These are phyloP conservation scores for Pogoniulus pusillus DNA, from an alignment of 2,797 vertebrate genomes.

Conservation along the genomic window DNA sequence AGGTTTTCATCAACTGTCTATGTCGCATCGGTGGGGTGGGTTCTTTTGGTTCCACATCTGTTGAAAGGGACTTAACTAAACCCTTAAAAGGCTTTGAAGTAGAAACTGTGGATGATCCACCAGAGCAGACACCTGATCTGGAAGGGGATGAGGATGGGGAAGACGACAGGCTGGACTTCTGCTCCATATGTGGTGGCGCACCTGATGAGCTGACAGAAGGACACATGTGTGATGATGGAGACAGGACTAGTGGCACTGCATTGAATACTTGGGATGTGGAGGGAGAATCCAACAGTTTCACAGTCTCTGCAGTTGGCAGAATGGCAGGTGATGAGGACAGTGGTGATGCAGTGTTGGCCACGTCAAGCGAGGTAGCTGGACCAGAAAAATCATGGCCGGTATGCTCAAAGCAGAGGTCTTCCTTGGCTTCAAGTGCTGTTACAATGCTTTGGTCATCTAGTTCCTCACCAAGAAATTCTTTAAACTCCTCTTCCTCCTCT, in stretches of 20 bases:
- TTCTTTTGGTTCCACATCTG: conserved; percentile 88
- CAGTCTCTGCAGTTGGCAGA: conserved; percentile 68
- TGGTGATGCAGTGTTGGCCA: conserved; percentile 60
- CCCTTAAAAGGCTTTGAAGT: conserved; percentile 85
- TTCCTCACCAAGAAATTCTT: conserved; percentile 71
- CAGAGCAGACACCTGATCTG: conserved; percentile 82
- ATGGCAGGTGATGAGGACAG: conserved; percentile 61
- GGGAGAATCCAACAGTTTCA: conserved; percentile 70
- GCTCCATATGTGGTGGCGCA: conserved; percentile 84
- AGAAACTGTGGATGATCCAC: conserved; percentile 75
- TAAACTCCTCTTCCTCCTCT: conserved; percentile 88
- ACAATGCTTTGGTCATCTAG: conserved; percentile 84
- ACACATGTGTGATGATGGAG: conserved; percentile 67
- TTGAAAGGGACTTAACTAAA: conserved; percentile 89
- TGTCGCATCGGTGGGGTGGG: conserved; percentile 79
- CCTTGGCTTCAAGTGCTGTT: conserved; percentile 91
- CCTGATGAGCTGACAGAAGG: conserved; percentile 75
- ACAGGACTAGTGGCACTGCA: conserved; percentile 73
- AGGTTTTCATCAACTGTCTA: conserved; percentile 90
- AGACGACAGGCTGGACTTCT: conserved; percentile 73
- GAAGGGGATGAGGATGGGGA: conserved; percentile 83
- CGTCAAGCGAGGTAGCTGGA: conserved; percentile 66
- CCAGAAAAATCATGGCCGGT: conserved; percentile 61
- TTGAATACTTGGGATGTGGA: conserved; percentile 57
- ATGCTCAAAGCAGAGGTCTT: conserved; percentile 88